phyloP scores from a whole-genome alignment of 1,140 invertebrate genomes.

The Drosophila tropicalis region DNA sequence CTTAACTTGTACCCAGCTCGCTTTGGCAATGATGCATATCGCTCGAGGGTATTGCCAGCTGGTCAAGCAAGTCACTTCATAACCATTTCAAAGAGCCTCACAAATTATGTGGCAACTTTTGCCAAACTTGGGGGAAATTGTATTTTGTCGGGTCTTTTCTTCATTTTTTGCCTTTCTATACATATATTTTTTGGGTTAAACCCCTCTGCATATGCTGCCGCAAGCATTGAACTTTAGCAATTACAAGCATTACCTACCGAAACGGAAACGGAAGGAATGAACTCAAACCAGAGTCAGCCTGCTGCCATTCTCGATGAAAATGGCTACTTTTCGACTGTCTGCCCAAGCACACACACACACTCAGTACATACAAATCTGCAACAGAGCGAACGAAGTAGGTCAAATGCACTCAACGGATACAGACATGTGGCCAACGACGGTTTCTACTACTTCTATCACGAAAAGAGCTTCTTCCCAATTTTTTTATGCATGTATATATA shows the following conservation, averaged over 20 bases:
- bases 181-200: slow-evolving; percentile 3
- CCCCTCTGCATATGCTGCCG: slow-evolving; percentile 41
- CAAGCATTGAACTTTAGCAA: slow-evolving; percentile 72
- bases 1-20: slow-evolving; percentile 24
- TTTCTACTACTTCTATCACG: slow-evolving; percentile 20
- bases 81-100: slow-evolving; percentile 27
- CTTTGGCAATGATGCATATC: slow-evolving; percentile 48
- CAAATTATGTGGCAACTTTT: slow-evolving; percentile 52
- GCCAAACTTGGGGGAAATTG: slow-evolving; percentile 17
- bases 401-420: slow-evolving; percentile 64
- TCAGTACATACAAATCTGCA: slow-evolving; percentile 48
- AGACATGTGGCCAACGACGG: slow-evolving; percentile 55
- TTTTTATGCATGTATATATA: slow-evolving; percentile 35
- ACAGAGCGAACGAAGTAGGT: slow-evolving; percentile 62
- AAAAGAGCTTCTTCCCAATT: slow-evolving; percentile 2
- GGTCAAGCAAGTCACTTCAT: slow-evolving; percentile 43
- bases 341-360: slow-evolving; percentile 16
- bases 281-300: slow-evolving; percentile 25
- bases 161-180: not conserved
- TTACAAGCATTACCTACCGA: slow-evolving; percentile 69
- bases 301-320: slow-evolving; percentile 46
- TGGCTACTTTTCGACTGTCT: slow-evolving; percentile 46
- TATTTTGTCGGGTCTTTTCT: slow-evolving; percentile 1
- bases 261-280: slow-evolving; percentile 56
- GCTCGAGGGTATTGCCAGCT: slow-evolving; percentile 24